Evolutionary conservation across 2,888 invertebrate species (phyloP).

Genomic region (Heliconius ethilla): DNA sequence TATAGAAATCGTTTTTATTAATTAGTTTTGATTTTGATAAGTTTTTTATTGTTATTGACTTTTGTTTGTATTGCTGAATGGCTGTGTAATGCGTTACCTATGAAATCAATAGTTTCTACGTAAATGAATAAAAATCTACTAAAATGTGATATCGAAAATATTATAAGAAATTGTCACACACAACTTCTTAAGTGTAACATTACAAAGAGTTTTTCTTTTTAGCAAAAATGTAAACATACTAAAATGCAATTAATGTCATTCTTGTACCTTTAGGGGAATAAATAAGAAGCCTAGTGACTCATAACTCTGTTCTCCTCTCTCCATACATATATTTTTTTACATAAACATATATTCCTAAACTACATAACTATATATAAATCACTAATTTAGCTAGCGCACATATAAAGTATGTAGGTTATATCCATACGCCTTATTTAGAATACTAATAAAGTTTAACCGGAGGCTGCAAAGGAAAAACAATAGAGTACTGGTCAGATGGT

Average conservation of each 20-base stretch:
- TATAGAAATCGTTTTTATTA: neutral
- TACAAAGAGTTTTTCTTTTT: too few relatives aligned
- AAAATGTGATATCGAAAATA: neutral
- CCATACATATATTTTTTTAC: neutral
- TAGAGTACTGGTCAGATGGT: conserved; percentile 44
- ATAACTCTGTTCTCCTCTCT: neutral
- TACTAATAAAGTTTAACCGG: conserved; percentile 8
- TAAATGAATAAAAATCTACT: too few relatives aligned
- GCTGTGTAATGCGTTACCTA: too few relatives aligned
- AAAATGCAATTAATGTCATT: too few relatives aligned
- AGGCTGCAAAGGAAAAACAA: conserved; percentile 41
- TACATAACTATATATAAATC: neutral
- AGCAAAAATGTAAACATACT: too few relatives aligned
- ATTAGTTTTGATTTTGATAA: neutral
- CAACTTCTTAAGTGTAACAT: neutral
- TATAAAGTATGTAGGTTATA: neutral
- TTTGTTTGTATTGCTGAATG: too few relatives aligned
- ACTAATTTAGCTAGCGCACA: neutral
- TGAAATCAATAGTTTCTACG: too few relatives aligned
- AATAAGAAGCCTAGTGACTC: neutral
- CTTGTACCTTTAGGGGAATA: neutral
- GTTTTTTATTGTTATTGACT: neutral
- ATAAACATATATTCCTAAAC: neutral
- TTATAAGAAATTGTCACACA: neutral
- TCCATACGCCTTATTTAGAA: neutral